Conservation (phyloP, 2,797 vertebrate genomes). For the Channa striata region DNA sequence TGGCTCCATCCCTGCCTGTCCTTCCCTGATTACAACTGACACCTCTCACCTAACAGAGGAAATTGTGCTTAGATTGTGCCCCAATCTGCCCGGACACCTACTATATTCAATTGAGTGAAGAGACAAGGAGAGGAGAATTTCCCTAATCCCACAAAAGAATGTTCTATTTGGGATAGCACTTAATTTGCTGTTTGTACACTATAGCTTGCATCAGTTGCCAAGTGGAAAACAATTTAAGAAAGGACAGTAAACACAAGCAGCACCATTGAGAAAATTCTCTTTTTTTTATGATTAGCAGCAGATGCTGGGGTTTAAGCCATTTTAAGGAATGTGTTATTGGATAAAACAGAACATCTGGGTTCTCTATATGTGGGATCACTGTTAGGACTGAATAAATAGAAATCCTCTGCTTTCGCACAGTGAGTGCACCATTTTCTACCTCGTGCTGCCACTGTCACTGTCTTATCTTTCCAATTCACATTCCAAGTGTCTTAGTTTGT, state of each 20-base stretch:
- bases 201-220: slow-evolving; percentile 67
- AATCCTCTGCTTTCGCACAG: slow-evolving; percentile 59
- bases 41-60: slow-evolving; percentile 84
- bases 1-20: slow-evolving; percentile 79
- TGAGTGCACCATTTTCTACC: slow-evolving; percentile 44
- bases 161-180: slow-evolving; percentile 72
- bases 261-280: slow-evolving; percentile 66
- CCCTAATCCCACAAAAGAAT: slow-evolving; percentile 85
- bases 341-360: slow-evolving; percentile 81
- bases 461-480: slow-evolving; percentile 46
- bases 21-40: slow-evolving; percentile 86
- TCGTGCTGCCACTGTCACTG: slow-evolving; percentile 29
- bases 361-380: slow-evolving; percentile 61
- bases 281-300: slow-evolving; percentile 76
- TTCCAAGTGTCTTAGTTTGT: slow-evolving; percentile 46
- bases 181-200: slow-evolving; percentile 76
- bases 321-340: slow-evolving; percentile 76
- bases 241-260: slow-evolving; percentile 73
- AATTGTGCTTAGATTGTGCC: slow-evolving; percentile 83
- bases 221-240: slow-evolving; percentile 80
- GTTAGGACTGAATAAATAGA: slow-evolving; percentile 65
- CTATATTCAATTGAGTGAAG: slow-evolving; percentile 72
- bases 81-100: slow-evolving; percentile 64
- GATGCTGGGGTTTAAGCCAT: slow-evolving; percentile 73
- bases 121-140: slow-evolving; percentile 75